A percentile compares a stretch with the other conserved stretches of the same genome.
These are phyloP conservation scores for Trypoxylus dichotomus DNA, from an alignment of 1,140 invertebrate genomes.

Conservation along the genomic window DNA sequence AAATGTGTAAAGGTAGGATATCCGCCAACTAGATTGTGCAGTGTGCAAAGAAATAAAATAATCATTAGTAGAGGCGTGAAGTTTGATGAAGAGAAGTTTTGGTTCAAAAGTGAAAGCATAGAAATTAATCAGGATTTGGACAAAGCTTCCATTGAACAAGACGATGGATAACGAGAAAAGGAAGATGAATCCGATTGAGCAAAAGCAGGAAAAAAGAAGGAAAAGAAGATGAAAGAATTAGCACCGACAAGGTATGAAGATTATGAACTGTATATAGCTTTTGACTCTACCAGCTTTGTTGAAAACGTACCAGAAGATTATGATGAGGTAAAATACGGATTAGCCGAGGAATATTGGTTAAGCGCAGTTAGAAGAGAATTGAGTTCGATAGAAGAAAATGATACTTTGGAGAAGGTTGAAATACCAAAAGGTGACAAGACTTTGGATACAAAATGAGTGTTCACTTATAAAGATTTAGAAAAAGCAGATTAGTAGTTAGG, in stretches of 20 bases:
- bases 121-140: not conserved
- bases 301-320: constrained; percentile 28
- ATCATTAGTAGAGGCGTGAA: constrained; percentile 37
- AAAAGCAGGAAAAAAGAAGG: constrained; percentile 10
- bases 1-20: constrained; percentile 41
- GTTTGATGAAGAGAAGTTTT: constrained; percentile 32
- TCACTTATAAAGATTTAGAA: constrained; percentile 14
- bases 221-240: not conserved
- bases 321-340: constrained; percentile 28
- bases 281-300: not conserved
- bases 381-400: constrained; percentile 31
- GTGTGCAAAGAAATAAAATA: constrained; percentile 41
- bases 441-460: constrained; percentile 28
- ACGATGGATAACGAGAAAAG: constrained; percentile 28
- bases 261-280: constrained; percentile 34
- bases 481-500: constrained; percentile 36
- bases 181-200: not conserved
- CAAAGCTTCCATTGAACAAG: constrained; percentile 25
- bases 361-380: constrained; percentile 33
- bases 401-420: constrained; percentile 30
- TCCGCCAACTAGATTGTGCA: constrained; percentile 40
- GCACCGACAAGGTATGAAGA: constrained; percentile 27
- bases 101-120: not conserved
- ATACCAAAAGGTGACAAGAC: constrained; percentile 5
- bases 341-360: constrained; percentile 29